Evolutionary conservation across 1,140 invertebrate species (phyloP), one percentile per base, ranked within the genome.

Genomic region (Polypedilum pembai): DNA sequence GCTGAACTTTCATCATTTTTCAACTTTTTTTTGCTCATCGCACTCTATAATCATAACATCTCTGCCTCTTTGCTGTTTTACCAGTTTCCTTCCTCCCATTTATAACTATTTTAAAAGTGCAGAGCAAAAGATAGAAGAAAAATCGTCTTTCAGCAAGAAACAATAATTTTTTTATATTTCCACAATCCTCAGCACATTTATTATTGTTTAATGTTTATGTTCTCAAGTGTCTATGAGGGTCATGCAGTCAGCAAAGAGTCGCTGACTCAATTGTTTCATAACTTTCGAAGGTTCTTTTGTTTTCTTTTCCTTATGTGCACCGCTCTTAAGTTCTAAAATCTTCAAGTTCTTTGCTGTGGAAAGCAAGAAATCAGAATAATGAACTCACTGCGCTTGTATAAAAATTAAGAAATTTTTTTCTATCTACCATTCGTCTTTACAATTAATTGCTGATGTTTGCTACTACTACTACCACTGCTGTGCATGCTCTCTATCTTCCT

Each of bases 1-100:
- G 45, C 45, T 56, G 45, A 56, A 56, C 45, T 56, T 56, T 56
- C 45, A 56, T 56, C 45, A 56, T 56, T 56, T 56, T 56, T 56
- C 45, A 56, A n/a, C 12, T 56, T n/a, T 56, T 45, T n/a, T 56
- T 12, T 56, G 41, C n/a, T 56, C n/a, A 56, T 56, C n/a, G 45
- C 45, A 56, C 12, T n/a, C 12, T n/a, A 56, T n/a, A 56, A 56
- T 56, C 10, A 56, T 56, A 12, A 56, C 12, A 15, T 56, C n/a
- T 56, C 45, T 56, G 45, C 45, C 45, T 56, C n/a, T 56, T 56
- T 56, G 45, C 45, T 56, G 45, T 56, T 33, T 33, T 33, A 5
- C 24, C 24, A 33, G 24, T 33, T 56, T 56, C 45, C 45, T 56
- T 56, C 45, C 45, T 56, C 10, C 45, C 45, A 56, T 33, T 33